Evolutionary conservation across 2,113 vertebrate species (phyloP).

Genomic region (Esox niger): DNA sequence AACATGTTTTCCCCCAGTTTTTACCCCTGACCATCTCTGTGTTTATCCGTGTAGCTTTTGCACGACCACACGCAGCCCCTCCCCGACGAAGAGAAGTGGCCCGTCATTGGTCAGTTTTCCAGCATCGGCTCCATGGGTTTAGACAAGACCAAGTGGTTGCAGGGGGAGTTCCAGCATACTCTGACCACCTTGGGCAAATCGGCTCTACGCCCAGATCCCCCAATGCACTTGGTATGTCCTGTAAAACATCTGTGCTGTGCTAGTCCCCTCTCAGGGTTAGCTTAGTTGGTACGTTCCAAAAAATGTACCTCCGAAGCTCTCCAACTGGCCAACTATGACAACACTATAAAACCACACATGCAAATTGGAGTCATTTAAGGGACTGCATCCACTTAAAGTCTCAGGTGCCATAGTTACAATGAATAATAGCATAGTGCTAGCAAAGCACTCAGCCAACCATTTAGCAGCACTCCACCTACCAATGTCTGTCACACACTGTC

Average conservation of each 20-base stretch:
- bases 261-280: background rate
- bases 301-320: no score
- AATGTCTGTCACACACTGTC: no score
- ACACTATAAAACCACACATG: no score
- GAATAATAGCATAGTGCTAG: no score
- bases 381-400: no score
- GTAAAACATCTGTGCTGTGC: background rate
- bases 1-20: background rate
- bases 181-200: slow-evolving; percentile 72
- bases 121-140: slow-evolving; percentile 94
- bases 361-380: no score
- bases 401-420: no score
- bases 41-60: slow-evolving; percentile 65
- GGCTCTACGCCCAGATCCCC: slow-evolving; percentile 54
- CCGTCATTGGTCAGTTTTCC: slow-evolving; percentile 92
- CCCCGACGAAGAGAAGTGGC: slow-evolving; percentile 76
- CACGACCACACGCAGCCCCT: slow-evolving; percentile 62
- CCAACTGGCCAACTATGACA: no score
- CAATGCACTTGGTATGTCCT: slow-evolving; percentile 80
- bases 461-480: no score
- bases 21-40: background rate
- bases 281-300: no score
- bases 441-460: no score
- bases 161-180: slow-evolving; percentile 88
- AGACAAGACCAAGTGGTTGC: slow-evolving; percentile 91